phyloP scores from a whole-genome alignment of 2,113 vertebrate genomes.

The Zosterops lateralis region DNA sequence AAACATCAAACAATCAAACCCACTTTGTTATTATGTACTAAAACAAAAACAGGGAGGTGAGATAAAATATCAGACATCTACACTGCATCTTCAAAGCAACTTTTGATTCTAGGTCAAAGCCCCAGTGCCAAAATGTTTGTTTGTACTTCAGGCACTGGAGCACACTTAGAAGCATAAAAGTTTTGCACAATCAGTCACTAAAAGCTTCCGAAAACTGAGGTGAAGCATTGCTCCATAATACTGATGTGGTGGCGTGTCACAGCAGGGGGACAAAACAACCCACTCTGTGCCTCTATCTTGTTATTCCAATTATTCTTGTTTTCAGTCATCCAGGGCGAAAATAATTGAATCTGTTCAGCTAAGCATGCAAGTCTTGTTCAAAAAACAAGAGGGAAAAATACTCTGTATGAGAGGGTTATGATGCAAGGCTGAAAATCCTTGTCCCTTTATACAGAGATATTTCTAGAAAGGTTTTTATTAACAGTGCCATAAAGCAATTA shows the following conservation, averaged over 20 bases:
- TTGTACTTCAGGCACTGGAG: background rate
- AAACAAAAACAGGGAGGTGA: background rate
- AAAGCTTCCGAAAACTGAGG: background rate
- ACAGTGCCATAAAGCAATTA: conserved; percentile 6
- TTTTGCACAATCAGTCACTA: background rate
- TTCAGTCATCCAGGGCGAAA: conserved; percentile 34
- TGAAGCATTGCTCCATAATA: background rate
- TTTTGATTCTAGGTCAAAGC: background rate
- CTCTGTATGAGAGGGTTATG: background rate
- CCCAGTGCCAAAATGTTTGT: background rate
- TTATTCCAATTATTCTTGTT: conserved; percentile 38
- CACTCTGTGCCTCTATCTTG: background rate
- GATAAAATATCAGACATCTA: background rate
- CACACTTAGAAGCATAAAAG: background rate
- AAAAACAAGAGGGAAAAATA: background rate
- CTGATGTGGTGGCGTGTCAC: background rate
- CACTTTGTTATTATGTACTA: background rate
- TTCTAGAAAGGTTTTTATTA: conserved; percentile 14
- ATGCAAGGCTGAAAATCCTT: background rate
- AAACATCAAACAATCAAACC: background rate
- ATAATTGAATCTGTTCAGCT: conserved; percentile 35
- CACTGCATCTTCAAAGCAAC: background rate
- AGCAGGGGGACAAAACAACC: background rate
- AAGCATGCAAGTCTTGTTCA: conserved; percentile 3
- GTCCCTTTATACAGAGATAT: background rate